These are phyloP conservation scores for Elymnias hypermnestra DNA, from an alignment of 1,140 invertebrate genomes.

Conservation along the genomic window DNA sequence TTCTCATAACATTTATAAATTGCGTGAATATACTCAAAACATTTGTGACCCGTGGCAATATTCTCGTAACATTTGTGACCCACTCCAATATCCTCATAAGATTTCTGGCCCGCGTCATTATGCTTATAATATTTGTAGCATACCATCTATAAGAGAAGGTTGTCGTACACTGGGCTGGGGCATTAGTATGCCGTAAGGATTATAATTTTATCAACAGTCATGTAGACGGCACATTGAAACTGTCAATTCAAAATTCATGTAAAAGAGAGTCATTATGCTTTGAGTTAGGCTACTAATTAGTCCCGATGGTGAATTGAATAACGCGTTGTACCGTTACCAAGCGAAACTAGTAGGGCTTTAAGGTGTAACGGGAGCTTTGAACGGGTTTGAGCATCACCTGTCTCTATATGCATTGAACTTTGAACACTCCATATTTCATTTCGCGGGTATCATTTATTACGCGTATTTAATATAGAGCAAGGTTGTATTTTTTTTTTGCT, in stretches of 20 bases:
- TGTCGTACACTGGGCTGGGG: no score
- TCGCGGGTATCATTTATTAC: not conserved
- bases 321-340: conserved; percentile 17
- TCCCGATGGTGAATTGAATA: conserved; percentile 23
- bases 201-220: no score
- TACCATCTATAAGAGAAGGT: no score
- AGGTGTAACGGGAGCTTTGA: conserved; percentile 11
- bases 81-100: no score
- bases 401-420: conserved; percentile 8
- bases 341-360: conserved; percentile 3
- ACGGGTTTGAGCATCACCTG: conserved; percentile 18
- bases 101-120: no score
- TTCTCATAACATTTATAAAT: no score
- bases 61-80: no score
- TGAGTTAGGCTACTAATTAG: conserved; percentile 20
- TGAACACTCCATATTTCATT: conserved; percentile 1
- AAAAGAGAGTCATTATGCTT: conserved; percentile 18
- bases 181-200: no score
- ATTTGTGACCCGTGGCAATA: no score
- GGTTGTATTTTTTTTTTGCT: not conserved
- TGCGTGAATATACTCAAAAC: no score
- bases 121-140: no score
- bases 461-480: not conserved
- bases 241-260: conserved; percentile 15
- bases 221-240: no score